A percentile compares a stretch with the other conserved stretches of the same genome.
Evolutionary conservation across 2,113 vertebrate genomes (phyloP).

Genomic region (Stigmatopora argus): DNA sequence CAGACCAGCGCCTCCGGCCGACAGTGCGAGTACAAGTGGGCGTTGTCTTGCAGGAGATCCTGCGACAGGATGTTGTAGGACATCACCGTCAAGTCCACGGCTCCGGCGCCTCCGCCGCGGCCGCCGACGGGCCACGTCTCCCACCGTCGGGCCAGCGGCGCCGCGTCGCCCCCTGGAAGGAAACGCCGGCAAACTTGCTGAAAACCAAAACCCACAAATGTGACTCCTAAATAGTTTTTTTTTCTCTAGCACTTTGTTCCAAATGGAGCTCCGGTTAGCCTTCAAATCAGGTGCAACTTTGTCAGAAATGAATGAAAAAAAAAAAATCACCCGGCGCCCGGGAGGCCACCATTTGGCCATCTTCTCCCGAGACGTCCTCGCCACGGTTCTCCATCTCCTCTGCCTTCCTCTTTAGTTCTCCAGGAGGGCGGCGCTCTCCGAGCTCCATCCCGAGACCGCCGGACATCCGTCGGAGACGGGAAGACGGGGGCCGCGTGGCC

Average conservation of each 20-base stretch:
- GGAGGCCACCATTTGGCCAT: background rate
- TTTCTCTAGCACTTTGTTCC: too few relatives aligned
- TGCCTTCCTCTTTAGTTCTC: slow-evolving; percentile 73
- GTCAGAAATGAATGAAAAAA: too few relatives aligned
- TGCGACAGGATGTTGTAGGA: slow-evolving; percentile 97
- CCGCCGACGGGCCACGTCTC: slow-evolving; percentile 66
- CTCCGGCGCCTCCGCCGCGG: slow-evolving; percentile 31
- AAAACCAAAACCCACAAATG: too few relatives aligned
- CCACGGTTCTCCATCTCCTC: slow-evolving; percentile 35
- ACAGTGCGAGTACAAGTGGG: slow-evolving; percentile 87
- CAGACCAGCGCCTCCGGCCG: slow-evolving; percentile 72
- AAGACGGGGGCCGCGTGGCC: slow-evolving; percentile 1
- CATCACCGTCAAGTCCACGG: slow-evolving; percentile 90
- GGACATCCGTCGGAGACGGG: slow-evolving; percentile 42
- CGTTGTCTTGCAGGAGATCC: slow-evolving; percentile 84
- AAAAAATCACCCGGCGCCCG: background rate
- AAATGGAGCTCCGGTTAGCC: too few relatives aligned
- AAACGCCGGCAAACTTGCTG: too few relatives aligned
- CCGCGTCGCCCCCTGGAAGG: too few relatives aligned
- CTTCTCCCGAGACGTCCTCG: background rate
- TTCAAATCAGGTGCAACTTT: too few relatives aligned
- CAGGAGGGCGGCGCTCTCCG: slow-evolving; percentile 67
- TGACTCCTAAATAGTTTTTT: too few relatives aligned
- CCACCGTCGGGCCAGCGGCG: slow-evolving; percentile 77
- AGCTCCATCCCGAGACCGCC: slow-evolving; percentile 75